Evolutionary conservation across 2,888 invertebrate species (phyloP), one percentile per base, ranked within the genome.

Genomic region (Drosophila melanocephala): DNA sequence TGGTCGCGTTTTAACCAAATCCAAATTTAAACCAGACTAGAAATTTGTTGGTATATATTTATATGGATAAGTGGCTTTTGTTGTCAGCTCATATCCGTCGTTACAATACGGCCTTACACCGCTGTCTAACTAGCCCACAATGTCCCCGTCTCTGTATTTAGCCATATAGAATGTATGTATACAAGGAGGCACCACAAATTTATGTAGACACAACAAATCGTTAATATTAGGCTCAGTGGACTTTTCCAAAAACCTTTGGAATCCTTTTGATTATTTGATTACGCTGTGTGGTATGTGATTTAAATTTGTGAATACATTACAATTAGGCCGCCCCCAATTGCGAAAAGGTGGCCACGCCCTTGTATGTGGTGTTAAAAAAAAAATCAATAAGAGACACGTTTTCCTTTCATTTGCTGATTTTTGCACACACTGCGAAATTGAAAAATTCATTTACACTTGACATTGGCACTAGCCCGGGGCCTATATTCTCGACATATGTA

Each of bases 391-490:
- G 37, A 39, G 44, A 70, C 65, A 59, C 66, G 72, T 69, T 72
- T 81, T 67, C 60, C 77, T 70, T 70, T 80, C 70, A 60, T 72
- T 78, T 39, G 64, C 63, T 64, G 73, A 69, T 75, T 79, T 86
- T 72, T 60, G 85, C 87, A 72, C 77, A 84, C 75, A 62, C 63
- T 61, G 89, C 86, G 73, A 81, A 90, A 83, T 73, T 85, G 75
- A 69, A 82, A 90, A 74, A 80, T 90, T 76, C 75, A 83, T 90
- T 90, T 88, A 83, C 89, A 88, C 90, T 86, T 88, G 86, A 88
- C 90, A 83, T 52, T 63, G 83, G 65, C 78, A 74, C 75, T 63
- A 72, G 67, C 39, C 59, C 32, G n/a, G 16, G 19, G 55, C 75
- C 79, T 33, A 74, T 52, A 55, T 28, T 39, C 58, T 12, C 65